A percentile compares a stretch with the other conserved stretches of the same genome.
Conservation (phyloP, 2,113 vertebrate species). For the Hyperopisus bebe region DNA sequence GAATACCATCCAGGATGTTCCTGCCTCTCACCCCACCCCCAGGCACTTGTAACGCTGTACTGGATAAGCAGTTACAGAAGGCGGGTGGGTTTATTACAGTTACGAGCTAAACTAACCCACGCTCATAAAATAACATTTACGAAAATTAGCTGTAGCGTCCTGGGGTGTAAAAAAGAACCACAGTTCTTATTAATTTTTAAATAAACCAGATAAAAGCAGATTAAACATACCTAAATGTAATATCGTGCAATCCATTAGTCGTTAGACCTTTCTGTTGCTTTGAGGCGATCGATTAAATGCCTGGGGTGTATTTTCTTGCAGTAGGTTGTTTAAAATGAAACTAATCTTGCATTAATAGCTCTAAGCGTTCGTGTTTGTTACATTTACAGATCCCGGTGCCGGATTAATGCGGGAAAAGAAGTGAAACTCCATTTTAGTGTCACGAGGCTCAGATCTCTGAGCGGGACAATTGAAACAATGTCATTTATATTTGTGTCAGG, state of each 20-base stretch:
- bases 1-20: not conserved
- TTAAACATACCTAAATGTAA: not conserved
- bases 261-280: not conserved
- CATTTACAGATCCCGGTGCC: not conserved
- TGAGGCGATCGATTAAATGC: not conserved
- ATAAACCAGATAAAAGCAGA: not conserved
- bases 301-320: not conserved
- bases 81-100: not conserved
- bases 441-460: not conserved
- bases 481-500: not conserved
- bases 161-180: not conserved
- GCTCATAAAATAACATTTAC: not conserved
- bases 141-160: not conserved
- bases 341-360: not conserved
- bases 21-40: not conserved
- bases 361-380: not conserved
- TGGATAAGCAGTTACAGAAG: not conserved
- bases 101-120: not conserved
- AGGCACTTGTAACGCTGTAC: not conserved
- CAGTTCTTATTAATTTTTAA: not conserved
- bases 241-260: not conserved
- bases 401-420: not conserved
- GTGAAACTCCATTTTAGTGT: not conserved
- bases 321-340: not conserved
- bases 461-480: not conserved